phyloP scores from a whole-genome alignment of 2,888 invertebrate genomes.

The Polyommatus iphigenia region DNA sequence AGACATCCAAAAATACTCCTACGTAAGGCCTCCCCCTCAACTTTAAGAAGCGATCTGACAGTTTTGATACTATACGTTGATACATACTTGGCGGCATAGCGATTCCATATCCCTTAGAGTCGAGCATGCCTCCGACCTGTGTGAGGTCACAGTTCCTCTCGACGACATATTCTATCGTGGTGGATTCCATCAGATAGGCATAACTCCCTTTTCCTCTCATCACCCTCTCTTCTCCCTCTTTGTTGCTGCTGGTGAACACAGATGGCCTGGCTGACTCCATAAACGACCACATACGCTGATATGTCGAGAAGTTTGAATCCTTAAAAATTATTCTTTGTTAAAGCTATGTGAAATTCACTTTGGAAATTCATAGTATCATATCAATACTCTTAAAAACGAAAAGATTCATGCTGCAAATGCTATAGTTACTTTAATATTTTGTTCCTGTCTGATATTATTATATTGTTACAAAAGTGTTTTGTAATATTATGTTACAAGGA shows the following conservation, averaged over 20 bases:
- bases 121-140: slow-evolving; percentile 94
- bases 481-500: too few species aligned
- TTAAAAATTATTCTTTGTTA: slow-evolving; percentile 51
- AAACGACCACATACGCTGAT: slow-evolving; percentile 97
- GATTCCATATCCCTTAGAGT: slow-evolving; percentile 97
- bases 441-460: too few species aligned
- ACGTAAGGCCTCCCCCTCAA: too few species aligned
- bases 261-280: slow-evolving; percentile 94
- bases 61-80: too few species aligned
- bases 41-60: too few species aligned
- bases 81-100: slow-evolving; percentile 97
- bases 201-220: slow-evolving; percentile 91
- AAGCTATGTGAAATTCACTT: neutral
- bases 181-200: slow-evolving; percentile 98
- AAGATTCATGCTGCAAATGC: too few species aligned
- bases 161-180: slow-evolving; percentile 96
- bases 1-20: too few species aligned
- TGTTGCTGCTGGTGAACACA: slow-evolving; percentile 92
- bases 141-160: slow-evolving; percentile 94
- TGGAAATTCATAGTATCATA: too few species aligned
- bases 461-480: too few species aligned
- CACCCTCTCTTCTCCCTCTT: slow-evolving; percentile 95
- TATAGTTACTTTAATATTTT: too few species aligned
- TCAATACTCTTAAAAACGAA: too few species aligned
- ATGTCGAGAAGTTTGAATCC: slow-evolving; percentile 96